Evolutionary conservation across 2,797 vertebrate species (phyloP).

Genomic region (Gymnothorax reevesii): DNA sequence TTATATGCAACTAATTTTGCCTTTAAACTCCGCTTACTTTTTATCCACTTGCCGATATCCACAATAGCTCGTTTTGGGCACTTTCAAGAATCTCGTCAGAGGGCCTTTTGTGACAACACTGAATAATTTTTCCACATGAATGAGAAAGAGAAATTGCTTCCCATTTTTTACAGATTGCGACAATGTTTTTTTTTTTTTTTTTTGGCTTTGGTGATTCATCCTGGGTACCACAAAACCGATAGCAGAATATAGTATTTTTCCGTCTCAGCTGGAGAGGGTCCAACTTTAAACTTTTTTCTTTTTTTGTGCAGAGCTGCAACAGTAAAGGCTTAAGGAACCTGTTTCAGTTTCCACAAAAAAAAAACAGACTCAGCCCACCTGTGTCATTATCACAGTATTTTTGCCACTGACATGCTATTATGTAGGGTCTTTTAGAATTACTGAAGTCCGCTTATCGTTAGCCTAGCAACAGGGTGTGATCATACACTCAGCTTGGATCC

Average conservation of each 20-base stretch:
- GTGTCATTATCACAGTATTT: background rate
- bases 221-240: background rate
- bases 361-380: background rate
- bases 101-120: conserved; percentile 71
- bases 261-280: background rate
- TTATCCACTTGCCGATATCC: conserved; percentile 69
- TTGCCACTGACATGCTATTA: background rate
- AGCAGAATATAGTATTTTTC: conserved; percentile 7
- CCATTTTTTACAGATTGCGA: conserved; percentile 68
- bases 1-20: conserved; percentile 71
- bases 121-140: conserved; percentile 74
- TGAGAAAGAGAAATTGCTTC: conserved; percentile 76
- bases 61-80: conserved; percentile 63
- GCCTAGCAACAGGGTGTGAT: background rate
- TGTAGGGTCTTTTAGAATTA: background rate
- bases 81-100: conserved; percentile 75
- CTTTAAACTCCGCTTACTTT: conserved; percentile 72
- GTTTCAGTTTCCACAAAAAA: background rate
- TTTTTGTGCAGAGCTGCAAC: background rate
- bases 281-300: background rate
- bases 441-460: background rate
- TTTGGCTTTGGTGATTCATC: conserved; percentile 51
- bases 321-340: background rate
- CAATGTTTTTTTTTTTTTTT: conserved; percentile 57
- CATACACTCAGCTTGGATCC: no score